phyloP scores from a whole-genome alignment of 2,113 vertebrate genomes.

The Craseonycteris thonglongyai region DNA sequence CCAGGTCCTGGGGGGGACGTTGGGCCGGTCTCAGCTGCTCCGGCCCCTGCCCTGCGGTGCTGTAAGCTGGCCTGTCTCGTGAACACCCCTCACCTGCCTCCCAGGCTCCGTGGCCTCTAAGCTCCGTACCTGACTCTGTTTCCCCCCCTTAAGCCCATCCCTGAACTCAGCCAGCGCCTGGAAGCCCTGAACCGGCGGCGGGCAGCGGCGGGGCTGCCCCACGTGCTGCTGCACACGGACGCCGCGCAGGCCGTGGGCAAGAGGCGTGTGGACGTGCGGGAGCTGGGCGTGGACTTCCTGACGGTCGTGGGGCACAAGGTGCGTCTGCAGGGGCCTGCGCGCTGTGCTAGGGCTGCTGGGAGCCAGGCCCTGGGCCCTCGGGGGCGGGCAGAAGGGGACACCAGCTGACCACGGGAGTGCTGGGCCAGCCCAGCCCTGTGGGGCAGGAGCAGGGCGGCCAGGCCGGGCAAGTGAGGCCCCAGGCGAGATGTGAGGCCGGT shows the following conservation, averaged over 20 bases:
- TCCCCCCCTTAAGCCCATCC: conserved; percentile 80
- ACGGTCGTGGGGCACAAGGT: conserved; percentile 98
- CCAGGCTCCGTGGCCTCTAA: no score
- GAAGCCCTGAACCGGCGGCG: conserved; percentile 77
- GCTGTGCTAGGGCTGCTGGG: fast-evolving
- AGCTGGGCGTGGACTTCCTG: conserved; percentile 92
- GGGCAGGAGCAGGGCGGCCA: fast-evolving
- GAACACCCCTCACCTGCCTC: no score
- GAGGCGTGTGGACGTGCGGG: conserved; percentile 83
- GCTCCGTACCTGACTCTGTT: fast-evolving
- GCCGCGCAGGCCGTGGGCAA: conserved; percentile 96
- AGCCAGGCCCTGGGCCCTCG: background rate
- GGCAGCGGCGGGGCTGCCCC: conserved; percentile 50
- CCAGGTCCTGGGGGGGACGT: fast-evolving
- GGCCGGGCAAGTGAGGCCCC: background rate
- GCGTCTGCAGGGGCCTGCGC: background rate
- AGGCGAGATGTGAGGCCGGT: fast-evolving
- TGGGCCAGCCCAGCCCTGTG: fast-evolving
- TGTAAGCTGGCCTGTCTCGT: fast-evolving
- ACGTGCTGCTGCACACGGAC: conserved; percentile 90
- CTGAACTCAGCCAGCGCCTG: conserved; percentile 83
- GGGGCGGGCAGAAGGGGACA: no score
- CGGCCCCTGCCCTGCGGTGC: no score
- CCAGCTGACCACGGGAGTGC: fast-evolving
- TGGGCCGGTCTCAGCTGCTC: no score